Percentiles rank a stretch among this genome's conserved stretches.
phyloP scores from a whole-genome alignment of 2,888 invertebrate species.

The Plebejus argus region DNA sequence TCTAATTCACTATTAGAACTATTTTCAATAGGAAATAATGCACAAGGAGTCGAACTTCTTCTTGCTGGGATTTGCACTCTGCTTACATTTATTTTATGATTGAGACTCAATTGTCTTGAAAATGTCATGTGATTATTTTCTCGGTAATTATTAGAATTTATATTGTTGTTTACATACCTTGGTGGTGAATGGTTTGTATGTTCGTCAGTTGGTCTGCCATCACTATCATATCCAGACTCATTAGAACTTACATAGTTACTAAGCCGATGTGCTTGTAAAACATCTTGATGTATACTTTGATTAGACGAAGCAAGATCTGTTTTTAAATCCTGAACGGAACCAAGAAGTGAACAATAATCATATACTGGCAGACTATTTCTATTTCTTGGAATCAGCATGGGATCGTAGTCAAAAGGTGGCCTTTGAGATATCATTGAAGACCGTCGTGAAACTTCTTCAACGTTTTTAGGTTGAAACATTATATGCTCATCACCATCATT shows the following conservation, averaged over 20 bases:
- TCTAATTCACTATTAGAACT: constrained; percentile 60
- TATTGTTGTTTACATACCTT: constrained; percentile 72
- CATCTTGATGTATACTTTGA: constrained; percentile 81
- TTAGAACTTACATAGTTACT: constrained; percentile 90
- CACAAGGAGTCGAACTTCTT: constrained; percentile 75
- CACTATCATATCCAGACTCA: constrained; percentile 92
- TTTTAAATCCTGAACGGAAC: constrained; percentile 68
- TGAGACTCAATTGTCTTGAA: constrained; percentile 71
- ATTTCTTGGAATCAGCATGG: constrained; percentile 74
- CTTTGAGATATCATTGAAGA: constrained; percentile 75
- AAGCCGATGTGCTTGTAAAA: constrained; percentile 82
- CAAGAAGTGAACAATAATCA: constrained; percentile 67
- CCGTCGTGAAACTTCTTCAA: constrained; percentile 64
- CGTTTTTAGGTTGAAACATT: constrained; percentile 55
- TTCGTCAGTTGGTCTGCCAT: constrained; percentile 83
- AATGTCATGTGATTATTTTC: constrained; percentile 63
- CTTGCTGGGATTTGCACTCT: constrained; percentile 68
- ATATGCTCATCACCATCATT: constrained; percentile 62
- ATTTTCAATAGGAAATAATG: constrained; percentile 70
- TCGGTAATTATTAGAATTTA: constrained; percentile 55
- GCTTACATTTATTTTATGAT: constrained; percentile 70
- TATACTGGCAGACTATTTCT: constrained; percentile 77
- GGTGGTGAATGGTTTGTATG: constrained; percentile 79
- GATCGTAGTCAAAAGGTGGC: constrained; percentile 70
- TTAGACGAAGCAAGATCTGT: constrained; percentile 68